Evolutionary conservation across 2,888 invertebrate genomes (phyloP), one percentile per base, ranked within the genome.

Genomic region (Palloptera scutellata): DNA sequence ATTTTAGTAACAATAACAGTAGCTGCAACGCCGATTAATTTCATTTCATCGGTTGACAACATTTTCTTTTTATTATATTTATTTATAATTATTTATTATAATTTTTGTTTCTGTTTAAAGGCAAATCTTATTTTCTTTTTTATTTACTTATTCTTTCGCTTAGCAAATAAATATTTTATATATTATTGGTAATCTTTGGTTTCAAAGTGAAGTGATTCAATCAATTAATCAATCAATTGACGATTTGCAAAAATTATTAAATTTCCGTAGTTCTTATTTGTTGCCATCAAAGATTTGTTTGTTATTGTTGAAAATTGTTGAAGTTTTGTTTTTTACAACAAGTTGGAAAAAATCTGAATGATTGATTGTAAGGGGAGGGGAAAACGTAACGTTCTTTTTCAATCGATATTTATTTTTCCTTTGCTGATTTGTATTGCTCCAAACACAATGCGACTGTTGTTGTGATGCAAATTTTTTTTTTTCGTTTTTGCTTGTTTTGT

Each of bases 11-110:
- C 48, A 48, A 15, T 11, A 48, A 48, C 48, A 48, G 48, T 15
- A 48, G n/a, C 15, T 10, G 48, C 48, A 48, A 15, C 11, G 11
- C n/a, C 48, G 15, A 13, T 48, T 15, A 48, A 48, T 15, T n/a
- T 48, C 5, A 48, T 48, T n/a, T 48, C 48, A 48, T 48, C 11
- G 13, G 48, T 48, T 48, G 48, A 13, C 48, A 48, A 48, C 48
- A 48, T 48, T 48, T 48, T 48, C 48, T 57, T 57, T n/a, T 57
- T 13, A 10, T 57, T 40, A n/a, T 57, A 6, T 57, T 57, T 1
- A 17, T 45, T 12, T 43, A 48, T 8, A 43, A 19, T 42, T 20
- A 51, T 52, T 61, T 52, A 61, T 19, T 52, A 52, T 62, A 42
- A 42, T 11, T 19, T 48, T 45, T 45, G 9, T 48, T 48, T 13